A percentile compares a stretch with the other conserved stretches of the same genome.
phyloP scores from a whole-genome alignment of 1,140 invertebrate species.

The Listronotus bonariensis region DNA sequence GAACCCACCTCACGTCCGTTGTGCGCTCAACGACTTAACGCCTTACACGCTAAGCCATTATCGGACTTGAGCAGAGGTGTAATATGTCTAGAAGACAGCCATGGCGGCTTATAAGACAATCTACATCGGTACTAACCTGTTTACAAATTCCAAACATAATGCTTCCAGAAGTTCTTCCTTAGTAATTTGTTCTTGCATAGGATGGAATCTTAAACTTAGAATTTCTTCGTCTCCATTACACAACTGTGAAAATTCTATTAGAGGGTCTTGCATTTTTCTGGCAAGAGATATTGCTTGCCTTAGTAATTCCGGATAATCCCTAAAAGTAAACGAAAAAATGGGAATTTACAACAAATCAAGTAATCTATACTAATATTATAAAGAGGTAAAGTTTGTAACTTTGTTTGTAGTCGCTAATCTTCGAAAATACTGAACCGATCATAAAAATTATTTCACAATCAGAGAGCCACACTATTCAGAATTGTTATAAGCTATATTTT shows the following conservation, averaged over 20 bases:
- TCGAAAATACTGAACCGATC: too few relatives aligned
- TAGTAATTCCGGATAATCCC: conserved; percentile 87
- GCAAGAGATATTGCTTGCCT: conserved; percentile 92
- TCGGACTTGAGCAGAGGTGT: too few relatives aligned
- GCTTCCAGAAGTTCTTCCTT: conserved; percentile 87
- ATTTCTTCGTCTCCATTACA: conserved; percentile 96
- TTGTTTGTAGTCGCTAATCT: too few relatives aligned
- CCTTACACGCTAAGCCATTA: too few relatives aligned
- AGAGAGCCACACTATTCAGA: too few relatives aligned
- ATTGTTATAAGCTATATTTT: too few relatives aligned
- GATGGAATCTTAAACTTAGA: conserved; percentile 89
- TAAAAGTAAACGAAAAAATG: conserved; percentile 33
- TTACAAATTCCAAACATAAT: conserved; percentile 90
- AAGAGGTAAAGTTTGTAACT: too few relatives aligned
- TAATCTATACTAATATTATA: too few relatives aligned
- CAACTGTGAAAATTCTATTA: conserved; percentile 94
- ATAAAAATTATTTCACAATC: too few relatives aligned
- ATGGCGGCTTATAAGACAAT: background rate
- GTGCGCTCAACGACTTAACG: too few relatives aligned
- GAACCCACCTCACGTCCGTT: too few relatives aligned
- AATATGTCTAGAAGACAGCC: too few relatives aligned
- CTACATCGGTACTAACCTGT: conserved; percentile 51
- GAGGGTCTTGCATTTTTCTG: conserved; percentile 90
- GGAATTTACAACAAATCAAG: background rate
- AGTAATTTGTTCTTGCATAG: conserved; percentile 79